Base-by-base conservation (phyloP, 2,888 invertebrate genomes). In the Gymnocheta viridis region DNA sequence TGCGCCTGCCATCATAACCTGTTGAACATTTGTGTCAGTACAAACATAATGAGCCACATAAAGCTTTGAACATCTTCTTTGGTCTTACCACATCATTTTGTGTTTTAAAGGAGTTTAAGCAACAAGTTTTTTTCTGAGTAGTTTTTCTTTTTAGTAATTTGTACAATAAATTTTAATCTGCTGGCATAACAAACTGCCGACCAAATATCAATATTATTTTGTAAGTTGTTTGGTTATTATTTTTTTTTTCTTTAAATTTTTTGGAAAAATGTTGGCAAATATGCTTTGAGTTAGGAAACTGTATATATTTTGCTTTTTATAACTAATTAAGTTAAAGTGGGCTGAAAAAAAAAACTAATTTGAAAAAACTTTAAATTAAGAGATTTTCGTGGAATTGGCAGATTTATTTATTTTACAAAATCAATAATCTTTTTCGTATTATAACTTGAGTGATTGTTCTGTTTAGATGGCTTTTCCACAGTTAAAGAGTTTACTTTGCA, bases 121-220 rank as follows among this genome's bases (percentile, higher is more conserved):
- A 78, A 74, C 78, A 82, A 67, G 82, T 82, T 78, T 67, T 54
- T 41, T 35, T 72, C 4, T 49, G 6, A 12, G 4, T 2, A 10
- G 4, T 24, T 64, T 27, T 29, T 44, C 27, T 27, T 7, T 38
- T 24, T 56, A 14, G 5, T 14, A 32, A 10, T 54, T 67, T 51
- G 17, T 51, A 24, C 27, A 78, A 70, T 62, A 70, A 44, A 62
- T 72, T 58, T 64, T 38, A 56, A 64, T 14, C 56, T 56, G 19
- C 64, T 54, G 70, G 32, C 35, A 35, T 62, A 3, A n/a, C n/a
- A n/a, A n/a, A 38, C 24, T 27, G 17, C 3, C 38, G 51, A 54
- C 44, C 32, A 79, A 72, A 66, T 47, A 19, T 54, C 22, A 56
- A 58, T 24, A 35, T 22, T 56, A 14, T 56, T 56, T 66, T 66